phyloP scores from a whole-genome alignment of 1,140 invertebrate species.

The Musca domestica region DNA sequence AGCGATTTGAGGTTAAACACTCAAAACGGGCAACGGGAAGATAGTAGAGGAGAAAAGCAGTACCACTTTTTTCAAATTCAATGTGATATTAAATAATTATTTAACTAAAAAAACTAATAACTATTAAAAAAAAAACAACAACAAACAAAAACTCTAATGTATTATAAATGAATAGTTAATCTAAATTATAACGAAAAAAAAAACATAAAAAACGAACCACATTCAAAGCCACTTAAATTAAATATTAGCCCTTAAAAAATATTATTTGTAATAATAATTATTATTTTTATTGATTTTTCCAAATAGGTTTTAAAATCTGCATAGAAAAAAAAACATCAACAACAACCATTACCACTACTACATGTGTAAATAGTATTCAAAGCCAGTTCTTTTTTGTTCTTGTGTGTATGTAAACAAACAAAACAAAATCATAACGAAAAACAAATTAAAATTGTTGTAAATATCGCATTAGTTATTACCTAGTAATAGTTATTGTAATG shows the following conservation, averaged over 20 bases:
- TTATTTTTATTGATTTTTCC: too few species aligned
- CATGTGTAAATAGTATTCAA: too few species aligned
- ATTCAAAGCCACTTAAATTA: slow-evolving; percentile 10
- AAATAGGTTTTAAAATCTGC: too few species aligned
- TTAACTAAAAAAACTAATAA: not conserved
- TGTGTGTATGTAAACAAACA: too few species aligned
- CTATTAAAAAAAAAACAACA: slow-evolving; percentile 13
- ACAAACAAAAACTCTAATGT: not conserved
- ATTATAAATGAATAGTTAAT: slow-evolving; percentile 9
- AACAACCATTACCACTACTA: too few species aligned
- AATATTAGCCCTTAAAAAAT: not conserved
- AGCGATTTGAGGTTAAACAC: slow-evolving; percentile 7
- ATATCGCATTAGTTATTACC: too few species aligned
- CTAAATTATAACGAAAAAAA: not conserved
- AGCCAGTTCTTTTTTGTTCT: too few species aligned
- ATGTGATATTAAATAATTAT: slow-evolving; percentile 30
- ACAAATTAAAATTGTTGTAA: too few species aligned
- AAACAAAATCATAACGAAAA: too few species aligned
- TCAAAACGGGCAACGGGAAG: not conserved
- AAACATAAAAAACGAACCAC: slow-evolving; percentile 1
- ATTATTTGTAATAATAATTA: too few species aligned
- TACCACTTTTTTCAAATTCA: slow-evolving; percentile 28
- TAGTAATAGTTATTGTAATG: too few species aligned
- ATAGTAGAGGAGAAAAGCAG: not conserved
- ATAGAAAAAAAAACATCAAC: too few species aligned